phyloP scores from a whole-genome alignment of 1,140 invertebrate genomes.

The Drusus annulatus region DNA sequence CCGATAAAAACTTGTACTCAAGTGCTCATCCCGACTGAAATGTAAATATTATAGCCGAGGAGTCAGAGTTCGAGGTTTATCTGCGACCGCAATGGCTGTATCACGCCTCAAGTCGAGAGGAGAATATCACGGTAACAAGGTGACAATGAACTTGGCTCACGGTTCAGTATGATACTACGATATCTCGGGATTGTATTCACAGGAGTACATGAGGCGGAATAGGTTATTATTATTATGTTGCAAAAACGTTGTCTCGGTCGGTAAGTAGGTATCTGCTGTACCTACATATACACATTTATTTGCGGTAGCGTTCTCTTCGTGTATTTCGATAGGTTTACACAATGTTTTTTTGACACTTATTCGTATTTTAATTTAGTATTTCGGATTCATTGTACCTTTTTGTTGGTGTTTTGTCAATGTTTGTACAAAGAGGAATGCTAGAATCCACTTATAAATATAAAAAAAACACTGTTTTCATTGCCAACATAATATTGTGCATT shows the following conservation, averaged over 20 bases:
- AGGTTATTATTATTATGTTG: background rate
- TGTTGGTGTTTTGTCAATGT: no score
- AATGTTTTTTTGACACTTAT: no score
- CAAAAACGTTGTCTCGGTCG: background rate
- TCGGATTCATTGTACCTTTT: no score
- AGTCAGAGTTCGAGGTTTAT: slow-evolving; percentile 1
- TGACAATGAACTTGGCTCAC: slow-evolving; percentile 29
- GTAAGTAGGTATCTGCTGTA: background rate
- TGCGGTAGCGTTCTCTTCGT: background rate
- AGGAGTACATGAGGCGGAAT: background rate
- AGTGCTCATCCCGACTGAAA: slow-evolving; percentile 2
- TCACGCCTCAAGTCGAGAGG: background rate
- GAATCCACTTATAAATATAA: no score
- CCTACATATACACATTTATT: background rate
- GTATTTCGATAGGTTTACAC: background rate
- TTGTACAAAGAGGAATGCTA: no score
- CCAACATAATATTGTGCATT: no score
- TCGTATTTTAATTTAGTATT: no score
- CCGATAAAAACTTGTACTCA: no score
- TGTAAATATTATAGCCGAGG: background rate
- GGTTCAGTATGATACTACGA: background rate
- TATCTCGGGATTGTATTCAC: slow-evolving; percentile 9
- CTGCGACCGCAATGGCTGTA: no score
- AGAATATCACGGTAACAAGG: background rate
- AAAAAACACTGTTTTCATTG: no score